Evolutionary conservation across 2,797 vertebrate genomes (phyloP).

Genomic region (Emydoidea blandingii): DNA sequence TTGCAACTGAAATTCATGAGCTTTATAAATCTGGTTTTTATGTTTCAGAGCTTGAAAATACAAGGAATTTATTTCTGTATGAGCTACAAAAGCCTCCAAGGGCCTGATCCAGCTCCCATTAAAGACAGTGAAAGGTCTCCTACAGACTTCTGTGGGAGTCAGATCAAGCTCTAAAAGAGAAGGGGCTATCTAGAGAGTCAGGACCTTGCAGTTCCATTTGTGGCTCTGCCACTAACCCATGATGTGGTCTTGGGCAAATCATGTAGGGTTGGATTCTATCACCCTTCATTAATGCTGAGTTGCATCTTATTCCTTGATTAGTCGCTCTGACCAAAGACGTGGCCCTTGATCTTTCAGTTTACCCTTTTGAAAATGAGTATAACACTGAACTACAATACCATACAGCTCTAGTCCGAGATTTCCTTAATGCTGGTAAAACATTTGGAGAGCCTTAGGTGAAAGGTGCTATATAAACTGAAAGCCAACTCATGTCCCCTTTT

Average conservation of each 20-base stretch:
- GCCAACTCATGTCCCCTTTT: neutral
- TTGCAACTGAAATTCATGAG: neutral
- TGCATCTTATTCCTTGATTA: neutral
- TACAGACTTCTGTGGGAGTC: neutral
- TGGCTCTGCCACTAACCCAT: fast-evolving
- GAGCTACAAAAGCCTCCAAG: neutral
- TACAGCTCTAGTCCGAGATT: neutral
- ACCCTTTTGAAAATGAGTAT: fast-evolving
- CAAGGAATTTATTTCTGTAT: neutral
- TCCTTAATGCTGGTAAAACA: neutral
- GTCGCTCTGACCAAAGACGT: neutral
- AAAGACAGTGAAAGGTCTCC: neutral
- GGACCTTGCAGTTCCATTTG: neutral
- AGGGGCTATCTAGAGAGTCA: neutral
- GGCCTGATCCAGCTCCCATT: neutral
- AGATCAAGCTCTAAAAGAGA: neutral
- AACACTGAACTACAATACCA: neutral
- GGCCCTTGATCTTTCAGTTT: neutral
- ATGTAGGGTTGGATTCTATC: neutral
- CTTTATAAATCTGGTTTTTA: neutral
- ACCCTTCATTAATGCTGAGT: neutral
- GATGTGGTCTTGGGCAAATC: neutral
- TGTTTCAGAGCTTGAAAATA: neutral
- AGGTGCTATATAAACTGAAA: neutral
- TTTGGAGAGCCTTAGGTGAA: neutral